Conservation (phyloP, 2,113 vertebrate genomes). For the Clinocottus analis region DNA sequence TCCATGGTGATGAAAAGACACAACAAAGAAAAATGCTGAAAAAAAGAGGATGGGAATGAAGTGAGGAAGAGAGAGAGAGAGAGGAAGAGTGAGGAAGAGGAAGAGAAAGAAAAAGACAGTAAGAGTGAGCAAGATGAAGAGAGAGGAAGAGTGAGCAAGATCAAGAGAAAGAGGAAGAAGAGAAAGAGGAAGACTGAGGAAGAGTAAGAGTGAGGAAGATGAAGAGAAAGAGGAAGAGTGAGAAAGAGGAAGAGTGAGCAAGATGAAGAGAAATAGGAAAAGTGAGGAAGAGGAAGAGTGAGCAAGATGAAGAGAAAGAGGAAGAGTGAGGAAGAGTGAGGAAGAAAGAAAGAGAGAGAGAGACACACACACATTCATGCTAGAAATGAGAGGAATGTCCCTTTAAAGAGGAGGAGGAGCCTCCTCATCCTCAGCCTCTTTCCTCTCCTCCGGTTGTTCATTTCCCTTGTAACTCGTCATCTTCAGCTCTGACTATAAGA, state of each 20-base stretch:
- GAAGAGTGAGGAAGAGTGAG: neutral
- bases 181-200: neutral
- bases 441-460: no score
- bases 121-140: slow-evolving; percentile 47
- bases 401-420: no score
- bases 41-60: slow-evolving; percentile 57
- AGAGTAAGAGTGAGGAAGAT: slow-evolving; percentile 43
- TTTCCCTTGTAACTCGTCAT: neutral
- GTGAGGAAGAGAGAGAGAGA: slow-evolving; percentile 42
- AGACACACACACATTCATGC: neutral
- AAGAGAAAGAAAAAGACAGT: slow-evolving; percentile 29
- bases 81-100: neutral
- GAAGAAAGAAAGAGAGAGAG: no score
- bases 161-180: slow-evolving; percentile 46
- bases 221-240: neutral
- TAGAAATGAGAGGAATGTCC: neutral
- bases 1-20: slow-evolving; percentile 82
- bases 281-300: slow-evolving; percentile 49
- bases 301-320: slow-evolving; percentile 37
- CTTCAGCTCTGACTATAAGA: neutral
- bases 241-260: slow-evolving; percentile 24
- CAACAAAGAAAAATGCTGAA: slow-evolving; percentile 57
- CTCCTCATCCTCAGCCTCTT: no score
- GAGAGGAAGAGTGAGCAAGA: no score
- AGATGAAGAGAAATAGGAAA: no score